Evolutionary conservation across 2,113 vertebrate species (phyloP).

Genomic region (Xenus cinereus): DNA sequence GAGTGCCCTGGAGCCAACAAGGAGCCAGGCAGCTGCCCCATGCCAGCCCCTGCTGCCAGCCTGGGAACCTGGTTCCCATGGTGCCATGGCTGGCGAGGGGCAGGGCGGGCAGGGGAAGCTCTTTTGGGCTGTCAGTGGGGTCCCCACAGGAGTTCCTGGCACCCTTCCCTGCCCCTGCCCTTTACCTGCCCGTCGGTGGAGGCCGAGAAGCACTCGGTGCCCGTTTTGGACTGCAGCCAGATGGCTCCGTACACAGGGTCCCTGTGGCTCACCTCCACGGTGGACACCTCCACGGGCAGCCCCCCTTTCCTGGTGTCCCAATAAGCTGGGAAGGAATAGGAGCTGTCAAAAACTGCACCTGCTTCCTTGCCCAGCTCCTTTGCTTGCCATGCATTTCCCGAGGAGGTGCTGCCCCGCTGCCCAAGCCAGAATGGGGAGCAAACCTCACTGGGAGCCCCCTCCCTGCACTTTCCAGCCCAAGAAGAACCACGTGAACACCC

Average conservation of each 20-base stretch:
- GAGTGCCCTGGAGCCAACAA: background rate
- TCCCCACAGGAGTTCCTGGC: background rate
- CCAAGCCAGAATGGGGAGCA: background rate
- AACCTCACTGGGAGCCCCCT: background rate
- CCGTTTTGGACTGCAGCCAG: slow-evolving; percentile 94
- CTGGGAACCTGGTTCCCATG: fast-evolving
- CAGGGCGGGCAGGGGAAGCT: background rate
- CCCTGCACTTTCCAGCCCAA: background rate
- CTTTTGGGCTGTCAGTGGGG: background rate
- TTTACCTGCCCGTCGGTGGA: slow-evolving; percentile 74
- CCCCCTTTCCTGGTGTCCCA: slow-evolving; percentile 94
- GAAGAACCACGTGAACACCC: fast-evolving
- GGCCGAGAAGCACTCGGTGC: slow-evolving; percentile 89
- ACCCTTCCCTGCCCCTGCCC: background rate
- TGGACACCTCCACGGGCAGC: slow-evolving; percentile 82
- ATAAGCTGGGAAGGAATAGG: slow-evolving; percentile 73
- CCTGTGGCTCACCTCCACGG: slow-evolving; percentile 87
- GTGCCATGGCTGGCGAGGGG: background rate
- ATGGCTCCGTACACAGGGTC: slow-evolving; percentile 90
- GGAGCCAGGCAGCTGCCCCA: background rate
- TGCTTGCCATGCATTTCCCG: fast-evolving
- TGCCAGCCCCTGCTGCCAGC: background rate
- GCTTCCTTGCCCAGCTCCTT: background rate
- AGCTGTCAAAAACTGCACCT: background rate
- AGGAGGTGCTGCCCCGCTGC: background rate